Evolutionary conservation across 2,888 invertebrate genomes (phyloP), one percentile per base, ranked within the genome.

Genomic region (Mactromeris polynyma): DNA sequence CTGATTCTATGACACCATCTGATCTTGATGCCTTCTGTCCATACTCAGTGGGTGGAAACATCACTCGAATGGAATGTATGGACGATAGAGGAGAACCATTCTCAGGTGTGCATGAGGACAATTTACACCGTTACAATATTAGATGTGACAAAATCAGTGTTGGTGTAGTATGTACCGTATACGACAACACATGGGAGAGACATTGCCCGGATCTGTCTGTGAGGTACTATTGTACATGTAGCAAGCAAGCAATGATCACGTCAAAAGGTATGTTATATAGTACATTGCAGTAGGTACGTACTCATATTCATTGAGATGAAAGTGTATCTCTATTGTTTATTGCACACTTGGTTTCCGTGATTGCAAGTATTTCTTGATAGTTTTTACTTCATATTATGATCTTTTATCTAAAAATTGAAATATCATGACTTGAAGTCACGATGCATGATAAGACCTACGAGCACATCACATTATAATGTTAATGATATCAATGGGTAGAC

Each of bases 181-280:
- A 26, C 21, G 31, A 69, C 21, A 33, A 2, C 6, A 31, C 42
- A 2, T 73, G 73, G 73, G 38, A 31, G 19, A 38, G 40, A 36
- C 40, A 58, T 33, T 85, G 85, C 38, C 85, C 85, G 40, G 85
- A 85, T 42, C 33, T 85, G 46, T 64, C 80, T 36, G 80, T 85
- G 7, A 51, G 81, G 33, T 85, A 80, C 36, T 81, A 42, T 33
- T 85, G 85, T 40, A 26, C 58, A 0, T 82, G 82, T 36, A 1
- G 33, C 21, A 64, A 33, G 33, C 36, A 2, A 19, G 17, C 33
- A 19, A 17, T 73, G 33, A 17, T 17, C 26, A 36, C 73, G 2
- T 26, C 33, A 33, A 73, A 33, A 36, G 73, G 73, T 73, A 73
- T 36, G 73, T 33, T 36, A 9, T 51, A 9, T 6, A 0, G n/a